phyloP scores from a whole-genome alignment of 2,113 vertebrate genomes.

The Melanostigma gelatinosum region DNA sequence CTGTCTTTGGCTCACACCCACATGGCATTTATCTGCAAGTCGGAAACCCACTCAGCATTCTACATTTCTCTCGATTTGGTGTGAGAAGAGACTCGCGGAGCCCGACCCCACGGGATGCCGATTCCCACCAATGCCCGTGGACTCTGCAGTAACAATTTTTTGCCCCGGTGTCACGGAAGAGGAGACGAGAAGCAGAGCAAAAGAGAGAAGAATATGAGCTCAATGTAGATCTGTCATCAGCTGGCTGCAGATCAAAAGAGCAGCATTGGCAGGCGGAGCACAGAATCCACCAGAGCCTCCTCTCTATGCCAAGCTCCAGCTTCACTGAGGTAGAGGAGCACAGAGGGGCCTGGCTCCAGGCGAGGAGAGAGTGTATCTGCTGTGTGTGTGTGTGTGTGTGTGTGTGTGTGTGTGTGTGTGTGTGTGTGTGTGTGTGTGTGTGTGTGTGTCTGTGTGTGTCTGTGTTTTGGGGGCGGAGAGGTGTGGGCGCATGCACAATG shows the following conservation, averaged over 20 bases:
- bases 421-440: background rate
- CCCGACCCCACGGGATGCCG: conserved; percentile 29
- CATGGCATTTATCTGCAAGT: conserved; percentile 44
- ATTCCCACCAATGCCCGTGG: conserved; percentile 28
- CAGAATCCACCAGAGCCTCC: conserved; percentile 69
- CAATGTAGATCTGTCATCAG: conserved; percentile 81
- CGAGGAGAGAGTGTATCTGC: conserved; percentile 39
- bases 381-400: background rate
- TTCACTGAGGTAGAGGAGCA: conserved; percentile 68
- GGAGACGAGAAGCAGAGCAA: conserved; percentile 40
- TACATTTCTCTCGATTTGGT: conserved; percentile 34
- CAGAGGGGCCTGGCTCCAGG: conserved; percentile 64
- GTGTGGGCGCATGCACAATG: conserved; percentile 61
- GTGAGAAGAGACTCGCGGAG: conserved; percentile 27
- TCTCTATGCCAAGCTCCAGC: conserved; percentile 63
- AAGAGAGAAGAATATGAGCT: conserved; percentile 65
- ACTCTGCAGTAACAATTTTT: conserved; percentile 42
- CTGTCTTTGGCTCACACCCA: conserved; percentile 58
- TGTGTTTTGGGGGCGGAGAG: conserved; percentile 37
- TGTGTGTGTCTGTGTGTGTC: background rate
- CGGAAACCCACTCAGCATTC: conserved; percentile 57
- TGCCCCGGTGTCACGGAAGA: conserved; percentile 52
- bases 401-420: conserved; percentile 5
- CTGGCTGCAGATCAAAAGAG: conserved; percentile 80
- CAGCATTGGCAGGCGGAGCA: conserved; percentile 74